Evolutionary conservation across 1,140 invertebrate genomes (phyloP), one percentile per base, ranked within the genome.

Genomic region (Planococcus citri): DNA sequence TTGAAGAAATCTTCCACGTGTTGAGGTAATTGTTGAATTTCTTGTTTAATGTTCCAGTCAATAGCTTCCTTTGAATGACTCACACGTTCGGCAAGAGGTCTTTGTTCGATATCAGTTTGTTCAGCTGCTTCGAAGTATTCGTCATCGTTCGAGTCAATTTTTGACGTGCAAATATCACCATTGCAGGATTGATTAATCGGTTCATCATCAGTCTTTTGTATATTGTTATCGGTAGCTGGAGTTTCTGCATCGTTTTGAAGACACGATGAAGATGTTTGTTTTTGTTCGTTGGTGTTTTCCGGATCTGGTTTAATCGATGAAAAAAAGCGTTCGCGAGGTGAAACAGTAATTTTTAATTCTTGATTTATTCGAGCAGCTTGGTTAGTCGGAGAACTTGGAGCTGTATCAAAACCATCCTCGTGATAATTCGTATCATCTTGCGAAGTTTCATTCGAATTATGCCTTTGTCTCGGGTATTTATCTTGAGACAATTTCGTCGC

Each of bases 331-430:
- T 51, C 41, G 41, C 41, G 41, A 51, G 41, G 41, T 51, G 41
- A 17, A 51, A 51, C 14, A 14, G 14, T 17, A 17, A 17, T 51
- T 51, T 20, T 51, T 17, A 17, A 2, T 2, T 51, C 2, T 51
- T 51, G 41, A 51, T 51, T 51, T 51, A 51, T 51, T 17, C 6
- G 41, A 3, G 41, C n/a, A 51, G 41, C 41, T 2, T 51, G 6
- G 41, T 14, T 51, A 3, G 6, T 51, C 41, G 41, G 41, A 51
- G 41, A 51, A 51, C 41, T 51, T 51, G 41, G 41, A 51, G 41
- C 41, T 51, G 41, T 51, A 51, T 51, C 41, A 51, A 51, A 51
- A 51, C 41, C 41, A 51, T 51, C 41, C n/a, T 51, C 41, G 41
- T 51, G 41, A 51, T 51, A 17, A n/a, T 51, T 51, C 17, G 41